A percentile compares a stretch with the other conserved stretches of the same genome.
Conservation (phyloP, 2,113 vertebrate species). For the Haemorhous mexicanus region DNA sequence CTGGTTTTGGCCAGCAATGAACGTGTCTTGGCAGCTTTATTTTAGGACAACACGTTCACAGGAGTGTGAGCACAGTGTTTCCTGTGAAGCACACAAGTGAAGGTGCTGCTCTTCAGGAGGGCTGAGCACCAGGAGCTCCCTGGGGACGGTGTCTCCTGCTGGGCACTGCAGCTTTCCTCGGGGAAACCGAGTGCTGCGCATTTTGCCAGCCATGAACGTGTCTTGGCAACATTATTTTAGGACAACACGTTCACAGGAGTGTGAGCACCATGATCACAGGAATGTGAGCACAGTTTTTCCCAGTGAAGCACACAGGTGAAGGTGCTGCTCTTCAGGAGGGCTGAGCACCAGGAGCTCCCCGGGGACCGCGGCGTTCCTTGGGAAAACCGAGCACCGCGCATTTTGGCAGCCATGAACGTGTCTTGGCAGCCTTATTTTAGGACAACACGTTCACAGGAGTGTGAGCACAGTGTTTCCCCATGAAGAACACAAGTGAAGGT, state of each 20-base stretch:
- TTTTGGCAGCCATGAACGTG: too few relatives aligned
- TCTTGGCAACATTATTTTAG: background rate
- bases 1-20: background rate
- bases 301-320: fast-evolving
- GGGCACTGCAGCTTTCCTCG: too few relatives aligned
- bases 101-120: background rate
- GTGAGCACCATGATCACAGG: too few relatives aligned
- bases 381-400: fast-evolving
- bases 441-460: too few relatives aligned
- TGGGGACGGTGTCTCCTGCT: too few relatives aligned
- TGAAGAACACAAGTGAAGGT: background rate
- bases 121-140: background rate
- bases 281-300: background rate
- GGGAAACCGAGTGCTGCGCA: too few relatives aligned
- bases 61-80: background rate
- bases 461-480: background rate
- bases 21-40: background rate
- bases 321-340: background rate
- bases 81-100: fast-evolving
- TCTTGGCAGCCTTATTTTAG: too few relatives aligned
- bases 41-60: background rate
- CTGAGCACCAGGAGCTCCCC: background rate
- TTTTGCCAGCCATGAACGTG: background rate
- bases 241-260: background rate
- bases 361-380: background rate